Conservation (phyloP, 2,113 vertebrate species). For the Saguinus imperator region DNA sequence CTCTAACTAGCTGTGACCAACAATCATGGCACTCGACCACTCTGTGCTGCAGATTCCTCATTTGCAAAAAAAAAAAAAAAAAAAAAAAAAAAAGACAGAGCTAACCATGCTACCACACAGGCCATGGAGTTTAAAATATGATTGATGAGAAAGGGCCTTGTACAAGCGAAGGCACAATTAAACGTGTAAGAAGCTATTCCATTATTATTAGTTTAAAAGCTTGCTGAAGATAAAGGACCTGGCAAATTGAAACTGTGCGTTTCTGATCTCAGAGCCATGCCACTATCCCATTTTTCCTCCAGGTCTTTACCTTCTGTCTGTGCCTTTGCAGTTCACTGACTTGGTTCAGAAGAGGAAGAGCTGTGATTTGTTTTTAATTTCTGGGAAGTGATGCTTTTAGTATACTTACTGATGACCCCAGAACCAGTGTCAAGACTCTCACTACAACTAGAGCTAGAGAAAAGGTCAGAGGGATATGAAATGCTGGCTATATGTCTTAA, state of each 20-base stretch:
- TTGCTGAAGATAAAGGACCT: background rate
- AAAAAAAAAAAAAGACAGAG: background rate
- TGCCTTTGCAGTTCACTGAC: background rate
- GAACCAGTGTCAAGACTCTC: background rate
- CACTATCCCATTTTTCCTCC: background rate
- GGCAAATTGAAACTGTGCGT: background rate
- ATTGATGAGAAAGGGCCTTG: background rate
- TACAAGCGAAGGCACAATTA: conserved; percentile 3
- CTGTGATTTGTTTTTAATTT: background rate
- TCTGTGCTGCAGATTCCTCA: background rate
- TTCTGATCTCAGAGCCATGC: background rate
- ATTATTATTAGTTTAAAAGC: conserved; percentile 33
- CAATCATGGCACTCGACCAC: background rate
- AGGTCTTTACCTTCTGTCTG: background rate
- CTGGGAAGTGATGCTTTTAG: background rate
- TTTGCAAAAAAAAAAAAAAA: background rate
- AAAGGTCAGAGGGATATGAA: fast-evolving
- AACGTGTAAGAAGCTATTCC: background rate
- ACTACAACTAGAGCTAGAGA: background rate
- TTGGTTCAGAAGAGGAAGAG: background rate
- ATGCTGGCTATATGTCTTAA: background rate
- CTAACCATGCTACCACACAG: background rate
- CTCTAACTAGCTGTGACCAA: background rate
- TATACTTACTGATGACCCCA: background rate
- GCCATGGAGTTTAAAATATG: background rate